A percentile compares a stretch with the other conserved stretches of the same genome.
These are phyloP conservation scores for Lysandra bellargus DNA, from an alignment of 2,888 invertebrate species.

Conservation along the genomic window DNA sequence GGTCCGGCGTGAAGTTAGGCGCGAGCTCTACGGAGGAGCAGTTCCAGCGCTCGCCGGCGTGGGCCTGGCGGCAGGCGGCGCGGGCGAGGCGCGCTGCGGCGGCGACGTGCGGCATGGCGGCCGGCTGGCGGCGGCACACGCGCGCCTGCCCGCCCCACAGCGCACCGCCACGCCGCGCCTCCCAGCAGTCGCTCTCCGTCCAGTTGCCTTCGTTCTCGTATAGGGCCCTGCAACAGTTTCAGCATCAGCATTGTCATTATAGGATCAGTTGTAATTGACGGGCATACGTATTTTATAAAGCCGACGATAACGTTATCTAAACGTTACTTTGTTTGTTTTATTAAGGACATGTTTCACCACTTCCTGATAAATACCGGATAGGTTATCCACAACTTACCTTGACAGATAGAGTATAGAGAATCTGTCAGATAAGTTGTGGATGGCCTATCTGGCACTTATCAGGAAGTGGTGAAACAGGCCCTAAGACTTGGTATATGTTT, in stretches of 20 bases:
- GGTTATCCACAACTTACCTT: too few relatives aligned
- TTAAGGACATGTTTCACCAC: too few relatives aligned
- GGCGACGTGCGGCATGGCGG: conserved; percentile 88
- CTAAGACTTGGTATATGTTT: too few relatives aligned
- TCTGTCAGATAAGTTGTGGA: too few relatives aligned
- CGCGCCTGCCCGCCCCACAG: conserved; percentile 83
- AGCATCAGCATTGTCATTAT: not conserved
- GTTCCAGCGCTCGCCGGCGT: conserved; percentile 89
- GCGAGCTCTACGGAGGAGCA: conserved; percentile 88
- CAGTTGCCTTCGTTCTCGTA: conserved; percentile 73
- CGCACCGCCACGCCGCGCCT: conserved; percentile 71
- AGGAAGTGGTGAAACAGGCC: too few relatives aligned
- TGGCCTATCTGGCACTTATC: too few relatives aligned
- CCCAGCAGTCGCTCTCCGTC: conserved; percentile 68
- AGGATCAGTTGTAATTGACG: not conserved
- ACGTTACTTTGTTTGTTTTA: too few relatives aligned
- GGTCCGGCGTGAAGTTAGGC: conserved; percentile 87
- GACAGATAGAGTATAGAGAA: too few relatives aligned
- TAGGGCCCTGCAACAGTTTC: conserved; percentile 54
- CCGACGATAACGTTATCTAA: not conserved
- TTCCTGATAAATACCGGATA: too few relatives aligned
- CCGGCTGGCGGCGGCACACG: conserved; percentile 83
- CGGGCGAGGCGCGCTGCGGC: conserved; percentile 85
- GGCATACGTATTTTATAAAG: not conserved
- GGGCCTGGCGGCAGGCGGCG: conserved; percentile 85